Evolutionary conservation across 1,140 invertebrate genomes (phyloP).

Genomic region (Drosophila repleta): DNA sequence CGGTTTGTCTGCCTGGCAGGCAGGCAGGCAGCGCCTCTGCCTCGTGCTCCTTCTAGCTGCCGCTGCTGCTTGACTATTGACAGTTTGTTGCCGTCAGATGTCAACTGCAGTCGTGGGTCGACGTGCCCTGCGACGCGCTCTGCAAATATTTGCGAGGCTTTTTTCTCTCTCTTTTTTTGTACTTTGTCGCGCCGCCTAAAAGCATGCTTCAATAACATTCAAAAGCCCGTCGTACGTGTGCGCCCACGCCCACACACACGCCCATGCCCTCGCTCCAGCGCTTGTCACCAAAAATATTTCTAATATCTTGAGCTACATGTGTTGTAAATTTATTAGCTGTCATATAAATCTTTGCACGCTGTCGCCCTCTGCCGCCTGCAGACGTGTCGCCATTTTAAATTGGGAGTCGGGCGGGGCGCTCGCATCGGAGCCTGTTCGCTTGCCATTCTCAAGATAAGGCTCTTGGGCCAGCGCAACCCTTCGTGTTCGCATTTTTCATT

Average conservation of each 20-base stretch:
- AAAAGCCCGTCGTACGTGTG: conserved; percentile 56
- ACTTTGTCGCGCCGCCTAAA: conserved; percentile 44
- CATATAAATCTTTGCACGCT: conserved; percentile 78
- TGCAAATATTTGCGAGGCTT: conserved; percentile 61
- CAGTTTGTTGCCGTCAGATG: conserved; percentile 58
- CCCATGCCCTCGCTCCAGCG: background rate
- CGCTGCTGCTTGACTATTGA: conserved; percentile 20
- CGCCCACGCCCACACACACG: conserved; percentile 5
- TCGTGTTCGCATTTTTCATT: conserved; percentile 67
- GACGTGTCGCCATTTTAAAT: conserved; percentile 48
- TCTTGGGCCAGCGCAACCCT: conserved; percentile 38
- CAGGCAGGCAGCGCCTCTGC: background rate
- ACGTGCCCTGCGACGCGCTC: conserved; percentile 54
- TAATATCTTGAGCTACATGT: conserved; percentile 77
- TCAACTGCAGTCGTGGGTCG: conserved; percentile 60
- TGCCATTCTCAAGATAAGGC: conserved; percentile 43
- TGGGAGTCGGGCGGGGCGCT: conserved; percentile 9
- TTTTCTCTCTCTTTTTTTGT: conserved; percentile 9
- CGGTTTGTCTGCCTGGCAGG: conserved; percentile 52
- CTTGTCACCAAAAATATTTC: conserved; percentile 67
- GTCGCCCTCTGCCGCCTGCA: conserved; percentile 46
- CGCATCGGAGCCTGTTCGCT: conserved; percentile 27
- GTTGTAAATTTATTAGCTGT: conserved; percentile 82
- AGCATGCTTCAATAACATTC: conserved; percentile 74
- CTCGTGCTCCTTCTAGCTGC: background rate